Evolutionary conservation across 2,113 vertebrate species (phyloP).

Genomic region (Leucosticte australis): DNA sequence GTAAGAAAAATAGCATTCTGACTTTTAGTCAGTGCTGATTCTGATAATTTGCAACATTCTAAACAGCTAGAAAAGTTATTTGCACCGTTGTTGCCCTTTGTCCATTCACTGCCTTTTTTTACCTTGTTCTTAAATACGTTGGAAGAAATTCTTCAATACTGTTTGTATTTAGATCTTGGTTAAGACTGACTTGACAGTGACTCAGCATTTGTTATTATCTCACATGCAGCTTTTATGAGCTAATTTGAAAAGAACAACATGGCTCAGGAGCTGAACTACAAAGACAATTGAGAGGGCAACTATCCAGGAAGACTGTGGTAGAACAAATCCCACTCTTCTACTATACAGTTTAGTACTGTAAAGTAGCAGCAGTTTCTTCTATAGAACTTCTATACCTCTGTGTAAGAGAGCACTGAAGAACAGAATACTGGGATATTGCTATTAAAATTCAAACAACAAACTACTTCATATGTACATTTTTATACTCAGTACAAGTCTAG

Average conservation of each 20-base stretch:
- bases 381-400: neutral
- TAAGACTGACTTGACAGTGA: neutral
- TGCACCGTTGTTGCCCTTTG: neutral
- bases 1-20: conserved; percentile 61
- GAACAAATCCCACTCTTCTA: neutral
- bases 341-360: neutral
- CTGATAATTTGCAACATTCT: neutral
- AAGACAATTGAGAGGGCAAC: neutral
- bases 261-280: neutral
- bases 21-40: conserved; percentile 37
- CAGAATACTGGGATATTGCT: neutral
- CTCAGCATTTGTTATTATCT: neutral
- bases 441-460: neutral
- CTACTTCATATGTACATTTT: neutral
- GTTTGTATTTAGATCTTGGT: neutral
- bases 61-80: conserved; percentile 15
- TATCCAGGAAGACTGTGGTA: conserved; percentile 17
- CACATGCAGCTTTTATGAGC: neutral
- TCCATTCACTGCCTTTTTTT: neutral
- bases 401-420: neutral
- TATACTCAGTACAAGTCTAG: neutral
- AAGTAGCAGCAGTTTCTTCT: neutral
- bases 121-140: neutral
- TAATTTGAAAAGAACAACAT: neutral
- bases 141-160: neutral